Evolutionary conservation across 2,888 invertebrate genomes (phyloP), one percentile per base, ranked within the genome.

Genomic region (Ptychoptera albimana): DNA sequence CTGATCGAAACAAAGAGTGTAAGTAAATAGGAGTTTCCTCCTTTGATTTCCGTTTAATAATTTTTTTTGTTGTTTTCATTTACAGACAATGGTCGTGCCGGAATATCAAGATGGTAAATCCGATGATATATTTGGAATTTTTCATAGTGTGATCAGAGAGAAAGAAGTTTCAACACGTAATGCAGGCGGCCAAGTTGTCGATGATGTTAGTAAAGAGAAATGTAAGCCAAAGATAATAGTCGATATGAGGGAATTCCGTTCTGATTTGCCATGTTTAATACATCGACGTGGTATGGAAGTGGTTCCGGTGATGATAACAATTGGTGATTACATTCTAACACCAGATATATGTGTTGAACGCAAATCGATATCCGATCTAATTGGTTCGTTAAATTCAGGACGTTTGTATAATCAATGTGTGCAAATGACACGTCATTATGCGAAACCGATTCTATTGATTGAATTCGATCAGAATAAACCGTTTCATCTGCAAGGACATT

Each of bases 171-270:
- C 71, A 61, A 82, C 79, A 3, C 69, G 79, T 47, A 79, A 79
- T 71, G 86, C 75, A 51, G 84, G 75, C 58, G 59, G 52, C n/a
- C 50, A 50, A 46, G 29, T 2, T 3, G 23, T 35, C 11, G 43
- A 45, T 14, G 51, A 46, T 49, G 51, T 11, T 37, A n/a, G 30
- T 14, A 9, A n/a, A 37, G 4, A 35, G 34, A 34, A 38, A 2
- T 42, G 50, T 2, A 52, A 53, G 39, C 72, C 72, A 2, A 69
- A 71, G 53, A 68, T 87, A 23, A 77, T 99, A 51, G 94, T 99
- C 11, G 98, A 98, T 63, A 91, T 96, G 83, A 73, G 98, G 52
- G 98, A 98, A 67, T 98, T 98, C 61, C 77, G 96, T 35, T 93
- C 94, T 45, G 96, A 97, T 63, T 70, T 98, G 42, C 98, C 98